Conservation (phyloP, 2,888 invertebrate genomes). For the Leptothorax acervorum region DNA sequence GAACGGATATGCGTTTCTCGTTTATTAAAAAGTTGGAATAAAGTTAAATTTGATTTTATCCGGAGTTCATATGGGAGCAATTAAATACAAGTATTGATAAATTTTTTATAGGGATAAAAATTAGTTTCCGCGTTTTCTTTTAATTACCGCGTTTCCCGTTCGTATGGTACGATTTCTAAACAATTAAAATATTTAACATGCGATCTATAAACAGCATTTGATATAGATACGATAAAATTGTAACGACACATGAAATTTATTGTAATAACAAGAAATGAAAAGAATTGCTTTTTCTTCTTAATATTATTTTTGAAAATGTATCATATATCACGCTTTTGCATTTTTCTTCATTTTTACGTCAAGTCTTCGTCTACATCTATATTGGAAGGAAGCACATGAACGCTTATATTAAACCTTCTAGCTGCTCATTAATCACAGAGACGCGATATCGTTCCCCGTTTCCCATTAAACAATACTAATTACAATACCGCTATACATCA, state of each 20-base stretch:
- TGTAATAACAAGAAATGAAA: background rate
- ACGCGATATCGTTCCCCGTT: background rate
- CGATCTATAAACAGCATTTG: background rate
- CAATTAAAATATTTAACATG: background rate
- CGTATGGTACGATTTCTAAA: background rate
- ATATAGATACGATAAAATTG: background rate
- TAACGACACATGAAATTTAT: background rate
- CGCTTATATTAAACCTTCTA: background rate
- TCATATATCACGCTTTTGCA: background rate
- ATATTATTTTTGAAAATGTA: background rate
- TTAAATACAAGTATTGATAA: background rate
- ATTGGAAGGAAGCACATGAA: background rate
- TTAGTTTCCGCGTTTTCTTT: background rate
- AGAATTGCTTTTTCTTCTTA: background rate
- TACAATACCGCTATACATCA: background rate
- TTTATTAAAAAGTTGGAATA: background rate
- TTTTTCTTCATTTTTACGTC: background rate
- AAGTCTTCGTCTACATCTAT: background rate
- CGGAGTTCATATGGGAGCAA: background rate
- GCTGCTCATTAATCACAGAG: background rate
- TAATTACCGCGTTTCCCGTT: background rate
- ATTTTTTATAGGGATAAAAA: background rate
- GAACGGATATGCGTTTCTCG: background rate
- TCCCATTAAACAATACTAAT: constrained; percentile 6
- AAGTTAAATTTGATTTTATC: background rate